Conservation (phyloP, 2,113 vertebrate genomes). For the Plestiodon gilberti region DNA sequence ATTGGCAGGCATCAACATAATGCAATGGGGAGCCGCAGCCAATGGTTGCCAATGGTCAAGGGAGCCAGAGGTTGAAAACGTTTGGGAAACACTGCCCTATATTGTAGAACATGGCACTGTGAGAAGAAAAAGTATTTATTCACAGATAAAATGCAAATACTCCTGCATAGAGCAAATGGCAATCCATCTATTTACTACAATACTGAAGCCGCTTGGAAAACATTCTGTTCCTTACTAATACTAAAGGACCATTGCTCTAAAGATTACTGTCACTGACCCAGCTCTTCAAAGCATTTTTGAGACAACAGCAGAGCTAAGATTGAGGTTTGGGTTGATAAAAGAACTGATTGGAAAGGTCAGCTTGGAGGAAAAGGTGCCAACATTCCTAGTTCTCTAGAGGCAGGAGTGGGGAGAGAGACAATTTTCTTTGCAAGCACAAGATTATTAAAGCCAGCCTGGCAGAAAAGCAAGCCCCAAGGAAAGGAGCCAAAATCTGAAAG, state of each 20-base stretch:
- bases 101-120: neutral
- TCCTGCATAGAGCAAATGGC: neutral
- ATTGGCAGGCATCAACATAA: too few relatives aligned
- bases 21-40: too few relatives aligned
- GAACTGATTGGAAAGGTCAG: conserved; percentile 63
- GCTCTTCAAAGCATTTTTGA: conserved; percentile 50
- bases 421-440: conserved; percentile 20
- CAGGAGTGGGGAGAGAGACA: neutral
- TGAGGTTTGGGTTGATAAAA: conserved; percentile 59
- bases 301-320: conserved; percentile 34
- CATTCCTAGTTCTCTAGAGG: neutral
- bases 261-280: conserved; percentile 57
- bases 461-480: conserved; percentile 52
- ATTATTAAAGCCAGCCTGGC: conserved; percentile 59
- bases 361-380: conserved; percentile 34
- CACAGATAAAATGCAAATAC: neutral
- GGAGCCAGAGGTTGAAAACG: too few relatives aligned
- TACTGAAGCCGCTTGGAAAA: conserved; percentile 17
- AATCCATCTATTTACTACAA: conserved; percentile 34
- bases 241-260: conserved; percentile 41
- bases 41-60: too few relatives aligned
- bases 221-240: conserved; percentile 38
- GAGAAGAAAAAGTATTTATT: neutral
- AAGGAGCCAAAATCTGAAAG: conserved; percentile 56
- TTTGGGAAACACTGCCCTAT: too few relatives aligned